Base-by-base conservation (phyloP, 2,113 vertebrate genomes). In the Tiliqua scincoides region DNA sequence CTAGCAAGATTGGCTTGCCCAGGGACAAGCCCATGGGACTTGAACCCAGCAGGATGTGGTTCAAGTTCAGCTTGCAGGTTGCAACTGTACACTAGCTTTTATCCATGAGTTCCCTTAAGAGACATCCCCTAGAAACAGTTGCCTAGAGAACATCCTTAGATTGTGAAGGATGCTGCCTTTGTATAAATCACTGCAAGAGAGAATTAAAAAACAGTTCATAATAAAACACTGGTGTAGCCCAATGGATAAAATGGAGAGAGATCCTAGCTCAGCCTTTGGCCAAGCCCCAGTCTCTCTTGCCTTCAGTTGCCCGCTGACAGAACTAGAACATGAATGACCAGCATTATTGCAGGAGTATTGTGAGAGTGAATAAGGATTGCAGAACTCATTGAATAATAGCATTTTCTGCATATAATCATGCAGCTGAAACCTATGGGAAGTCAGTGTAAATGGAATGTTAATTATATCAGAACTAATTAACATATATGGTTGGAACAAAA, bases 61-160 rank as follows among this genome's bases (percentile, higher is more conserved):
- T 43, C 40, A 73, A 48, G 27, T 52, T n/a, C 71, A 37, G 35
- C 48, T n/a, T 62, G 37, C 71, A 37, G 25, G 35, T n/a, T 62
- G 37, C 3, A 43, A 21, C 72, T 86, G 27, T 79, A 15, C 3
- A 15, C 2, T 32, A 70, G 74, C 23, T 63, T 40, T 68, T 52
- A 81, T 73, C 25, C n/a, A 40, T 23, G n/a, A 65, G 70, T 65
- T 65, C 78, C 85, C 85, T 74, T 35, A 65, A 81, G 85, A 81
- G 78, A 40, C 40, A 74, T 86, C 78, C 3, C 70, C 65, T 86
- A 35, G 85, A 54, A 86, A 80, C 78, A 62, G 78, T 81, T 86
- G 70, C 85, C 78, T 86, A 73, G 77, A 35, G 68, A 80, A 80
- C 17, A 52, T 73, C 59, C 32, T 80, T 72, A 21, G 23, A 68